Evolutionary conservation across 2,113 vertebrate species (phyloP), one percentile per base, ranked within the genome.

Genomic region (Austrofundulus limnaeus): DNA sequence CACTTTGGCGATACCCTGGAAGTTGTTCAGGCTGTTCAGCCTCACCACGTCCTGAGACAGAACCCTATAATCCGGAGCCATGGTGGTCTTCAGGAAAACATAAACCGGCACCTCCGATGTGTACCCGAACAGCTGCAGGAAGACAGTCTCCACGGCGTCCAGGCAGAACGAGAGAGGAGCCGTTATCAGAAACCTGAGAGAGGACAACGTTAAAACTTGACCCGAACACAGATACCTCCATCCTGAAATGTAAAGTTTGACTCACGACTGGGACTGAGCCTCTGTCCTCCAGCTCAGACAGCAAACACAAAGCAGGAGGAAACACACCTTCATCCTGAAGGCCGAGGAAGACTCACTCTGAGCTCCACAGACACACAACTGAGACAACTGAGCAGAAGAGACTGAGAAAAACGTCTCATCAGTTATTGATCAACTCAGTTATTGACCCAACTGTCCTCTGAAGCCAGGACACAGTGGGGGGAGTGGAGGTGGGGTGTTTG

Each of bases 121-220:
- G 10, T 92, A 94, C 11, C 92, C 94, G 77, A 95, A 95, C 60
- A 93, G 70, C 85, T 98, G 96, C 55, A 96, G 57, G 12, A 97
- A 75, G 9, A 98, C 90, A 5, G 82, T 93, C 78, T 96, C 92
- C 45, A 78, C 48, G 0, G 95, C 90, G 8, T 94, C 95, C 42
- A 92, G 66, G 17, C 81, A 84, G 17, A 97, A 58, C 2, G 90
- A 24, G 78, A 90, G 93, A 8, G 97, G 95, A 37, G 94, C 93
- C 11, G 94, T 93, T 20, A 99, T 78, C 66, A 99, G 83, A 15
- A 94, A 98, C 2, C 97, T 99, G 88, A 21, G 57, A 12, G 48
- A 25, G n/a, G n/a, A n/a, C n/a, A n/a, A n/a, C n/a, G n/a, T n/a
- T n/a, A n/a, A n/a, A n/a, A n/a, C n/a, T n/a, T n/a, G n/a, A n/a